Conservation (phyloP, 2,113 vertebrate genomes). For the Dasyornis broadbenti region DNA sequence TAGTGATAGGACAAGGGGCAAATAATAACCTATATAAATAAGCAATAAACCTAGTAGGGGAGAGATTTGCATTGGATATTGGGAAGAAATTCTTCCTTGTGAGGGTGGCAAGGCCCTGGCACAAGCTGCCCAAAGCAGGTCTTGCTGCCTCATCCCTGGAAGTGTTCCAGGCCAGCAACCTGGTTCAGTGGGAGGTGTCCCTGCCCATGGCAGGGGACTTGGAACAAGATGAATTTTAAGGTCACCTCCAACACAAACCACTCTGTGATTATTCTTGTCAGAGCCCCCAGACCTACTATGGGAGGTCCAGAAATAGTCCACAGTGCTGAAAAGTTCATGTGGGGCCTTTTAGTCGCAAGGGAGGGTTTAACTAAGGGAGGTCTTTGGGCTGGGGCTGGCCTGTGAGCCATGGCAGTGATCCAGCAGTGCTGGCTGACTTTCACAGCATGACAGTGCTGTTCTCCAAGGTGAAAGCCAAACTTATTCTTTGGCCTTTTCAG, state of each 20-base stretch:
- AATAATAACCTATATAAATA: background rate
- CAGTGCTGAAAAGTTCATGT: background rate
- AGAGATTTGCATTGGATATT: background rate
- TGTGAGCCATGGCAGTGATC: background rate
- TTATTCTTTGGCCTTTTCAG: background rate
- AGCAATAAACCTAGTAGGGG: background rate
- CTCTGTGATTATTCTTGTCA: background rate
- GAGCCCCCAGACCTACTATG: background rate
- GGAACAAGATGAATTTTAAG: background rate
- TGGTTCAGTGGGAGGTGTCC: background rate
- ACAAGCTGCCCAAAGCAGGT: background rate
- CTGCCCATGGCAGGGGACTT: background rate
- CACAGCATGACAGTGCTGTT: background rate
- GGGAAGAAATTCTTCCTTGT: background rate
- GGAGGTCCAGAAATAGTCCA: background rate
- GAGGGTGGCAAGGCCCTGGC: background rate
- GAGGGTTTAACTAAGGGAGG: background rate
- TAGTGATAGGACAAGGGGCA: background rate
- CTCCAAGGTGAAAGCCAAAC: background rate
- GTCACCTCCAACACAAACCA: background rate
- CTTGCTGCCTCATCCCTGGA: background rate
- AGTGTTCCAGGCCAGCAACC: background rate
- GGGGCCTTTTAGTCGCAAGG: background rate
- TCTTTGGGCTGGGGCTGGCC: background rate
- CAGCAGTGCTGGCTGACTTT: background rate